phyloP scores from a whole-genome alignment of 2,113 vertebrate genomes.

The Neofelis nebulosa region DNA sequence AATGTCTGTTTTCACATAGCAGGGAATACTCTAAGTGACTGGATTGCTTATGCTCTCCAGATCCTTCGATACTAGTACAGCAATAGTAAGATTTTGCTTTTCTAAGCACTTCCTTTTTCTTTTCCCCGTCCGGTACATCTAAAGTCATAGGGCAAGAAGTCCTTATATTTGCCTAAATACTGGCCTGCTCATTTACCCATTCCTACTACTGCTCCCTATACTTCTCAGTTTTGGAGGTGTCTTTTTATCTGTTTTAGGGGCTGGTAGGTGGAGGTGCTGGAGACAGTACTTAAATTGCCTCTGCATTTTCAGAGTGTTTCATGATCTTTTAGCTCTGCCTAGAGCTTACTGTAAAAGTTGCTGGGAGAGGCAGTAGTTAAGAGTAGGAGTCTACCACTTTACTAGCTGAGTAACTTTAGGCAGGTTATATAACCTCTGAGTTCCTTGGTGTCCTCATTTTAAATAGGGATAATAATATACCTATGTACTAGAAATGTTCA shows the following conservation, averaged over 20 bases:
- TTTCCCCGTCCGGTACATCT: not conserved
- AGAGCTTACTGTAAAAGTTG: not conserved
- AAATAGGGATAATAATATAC: not conserved
- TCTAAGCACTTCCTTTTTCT: not conserved
- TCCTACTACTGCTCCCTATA: not conserved
- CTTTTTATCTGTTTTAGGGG: not conserved
- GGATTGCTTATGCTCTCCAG: not conserved
- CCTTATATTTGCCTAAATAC: not conserved
- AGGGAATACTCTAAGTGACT: not conserved
- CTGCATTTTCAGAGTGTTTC: not conserved
- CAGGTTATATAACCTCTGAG: not conserved
- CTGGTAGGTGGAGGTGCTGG: not conserved
- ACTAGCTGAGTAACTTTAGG: not conserved
- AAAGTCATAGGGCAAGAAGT: not conserved
- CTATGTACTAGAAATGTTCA: not conserved
- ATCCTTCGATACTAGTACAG: not conserved
- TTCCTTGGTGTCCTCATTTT: not conserved
- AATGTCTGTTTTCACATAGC: not conserved
- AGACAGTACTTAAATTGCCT: not conserved
- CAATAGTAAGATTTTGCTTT: conserved; percentile 1
- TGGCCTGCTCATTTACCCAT: not conserved
- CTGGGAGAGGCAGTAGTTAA: not conserved
- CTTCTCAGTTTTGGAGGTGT: not conserved
- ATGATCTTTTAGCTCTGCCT: not conserved
- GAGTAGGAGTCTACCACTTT: not conserved